Base-by-base conservation (phyloP, 1,140 invertebrate genomes). In the Muscidifurax raptorellus region DNA sequence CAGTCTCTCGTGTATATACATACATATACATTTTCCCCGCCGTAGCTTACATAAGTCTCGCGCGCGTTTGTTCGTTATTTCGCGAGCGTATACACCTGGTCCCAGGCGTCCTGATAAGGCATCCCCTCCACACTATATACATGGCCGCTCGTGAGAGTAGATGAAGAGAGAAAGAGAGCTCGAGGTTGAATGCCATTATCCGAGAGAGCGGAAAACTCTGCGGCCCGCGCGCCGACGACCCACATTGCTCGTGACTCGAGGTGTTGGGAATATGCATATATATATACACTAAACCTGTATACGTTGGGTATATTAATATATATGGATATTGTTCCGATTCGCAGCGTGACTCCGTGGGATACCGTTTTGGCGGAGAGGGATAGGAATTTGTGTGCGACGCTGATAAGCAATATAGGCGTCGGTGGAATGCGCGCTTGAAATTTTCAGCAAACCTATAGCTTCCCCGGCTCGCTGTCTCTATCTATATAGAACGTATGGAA, bases 161-260 rank as follows among this genome's bases (percentile, higher is more conserved):
- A 69, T 69, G 44, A 59, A 40, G 25, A 64, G 66, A 40, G 22
- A 64, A 80, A 69, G 12, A 69, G 32, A 80, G n/a, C 0, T 4
- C 32, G 36, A 27, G 36, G 78, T 80, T 69, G 66, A 80, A 36
- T 71, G 69, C 40, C 80, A 81, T 74, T 81, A 81, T 36, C 67
- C 1, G 71, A 36, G 71, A 36, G 67, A 72, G 40, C 28, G 69
- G 80, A 59, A 82, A 81, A 72, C 67, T 75, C 44, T 7, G 18
- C 66, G 66, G 27, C 25, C 22, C 80, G 32, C 32, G 32, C 32
- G 36, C 36, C 36, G 9, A 6, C 36, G 71, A 82, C 69, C 69
- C 47, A 82, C 80, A 75, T 82, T 22, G 47, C 28, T 13, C n/a
- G 25, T 10, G 40, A 22, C 13, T 59, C 1, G 52, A 59, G 18